Evolutionary conservation across 1,140 invertebrate genomes (phyloP), one percentile per base, ranked within the genome.

Genomic region (Metaphire vulgaris): DNA sequence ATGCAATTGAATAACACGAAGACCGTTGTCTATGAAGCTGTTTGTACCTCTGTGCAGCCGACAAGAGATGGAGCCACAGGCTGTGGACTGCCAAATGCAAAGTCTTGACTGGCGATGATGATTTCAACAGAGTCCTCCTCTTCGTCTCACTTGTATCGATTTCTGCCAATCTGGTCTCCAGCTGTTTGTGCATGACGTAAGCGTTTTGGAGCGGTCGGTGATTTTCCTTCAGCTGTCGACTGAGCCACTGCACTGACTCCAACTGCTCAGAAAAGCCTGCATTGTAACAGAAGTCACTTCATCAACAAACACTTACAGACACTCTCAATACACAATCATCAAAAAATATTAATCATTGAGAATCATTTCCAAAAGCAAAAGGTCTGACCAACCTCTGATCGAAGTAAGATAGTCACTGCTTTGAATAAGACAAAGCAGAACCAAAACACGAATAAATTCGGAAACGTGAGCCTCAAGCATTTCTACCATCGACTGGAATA

Each of bases 21-120:
- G n/a, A n/a, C n/a, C n/a, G n/a, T n/a, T n/a, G n/a, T n/a, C n/a
- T n/a, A n/a, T n/a, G n/a, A n/a, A n/a, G n/a, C n/a, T n/a, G n/a
- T n/a, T n/a, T n/a, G n/a, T 56, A 73, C 72, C 72, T 73, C n/a
- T 29, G 32, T 14, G 41, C 31, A 1, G 72, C 72, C 33, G 72
- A 73, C 33, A 34, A n/a, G 16, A 73, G 33, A 41, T 73, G 72
- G 15, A 73, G 41, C 21, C 34, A 41, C 15, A 73, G 32, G 30
- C 72, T 73, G 72, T 73, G 33, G 0, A 73, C 26, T 15, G 41
- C 33, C 32, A 73, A n/a, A 2, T 73, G 72, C 0, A 73, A 0
- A 1, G n/a, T 41, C 0, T 21, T 73, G 1, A 41, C 28, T 21
- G 72, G 41, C 21, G 41, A 56, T 56, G 41, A 56, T 6, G 41